Conservation (phyloP, 1,140 invertebrate genomes). For the Procambarus clarkii region DNA sequence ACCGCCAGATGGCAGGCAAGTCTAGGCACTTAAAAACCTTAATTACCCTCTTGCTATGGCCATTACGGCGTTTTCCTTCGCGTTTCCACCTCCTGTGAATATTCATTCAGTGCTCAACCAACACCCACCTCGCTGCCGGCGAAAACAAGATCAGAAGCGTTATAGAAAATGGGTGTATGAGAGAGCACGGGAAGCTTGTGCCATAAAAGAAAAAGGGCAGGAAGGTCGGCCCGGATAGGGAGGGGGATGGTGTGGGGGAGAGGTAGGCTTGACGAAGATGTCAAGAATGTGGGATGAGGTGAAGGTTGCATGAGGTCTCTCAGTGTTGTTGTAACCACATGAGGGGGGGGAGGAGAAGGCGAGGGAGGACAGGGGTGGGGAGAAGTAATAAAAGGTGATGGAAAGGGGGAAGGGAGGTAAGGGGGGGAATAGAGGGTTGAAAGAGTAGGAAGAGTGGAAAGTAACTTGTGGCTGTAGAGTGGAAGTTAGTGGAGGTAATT, state of each 20-base stretch:
- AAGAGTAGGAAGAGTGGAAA: too few species aligned
- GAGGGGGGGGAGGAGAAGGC: neutral
- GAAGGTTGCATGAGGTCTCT: constrained; percentile 28
- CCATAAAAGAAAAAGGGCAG: constrained; percentile 50
- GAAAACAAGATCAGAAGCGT: neutral
- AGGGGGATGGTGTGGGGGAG: neutral
- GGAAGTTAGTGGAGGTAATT: neutral
- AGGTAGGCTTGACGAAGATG: neutral
- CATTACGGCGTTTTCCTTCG: neutral
- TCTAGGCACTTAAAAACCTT: constrained; percentile 36
- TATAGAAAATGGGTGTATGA: constrained; percentile 50
- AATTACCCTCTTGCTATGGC: constrained; percentile 42
- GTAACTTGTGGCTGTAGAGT: too few species aligned
- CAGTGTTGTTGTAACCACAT: neutral
- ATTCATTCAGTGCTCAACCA: constrained; percentile 16
- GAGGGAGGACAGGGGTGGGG: neutral
- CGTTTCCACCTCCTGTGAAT: constrained; percentile 13
- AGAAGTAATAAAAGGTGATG: neutral
- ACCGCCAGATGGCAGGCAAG: constrained; percentile 57
- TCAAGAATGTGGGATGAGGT: constrained; percentile 33
- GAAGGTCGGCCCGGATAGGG: constrained; percentile 4
- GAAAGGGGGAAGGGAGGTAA: neutral
- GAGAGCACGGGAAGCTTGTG: constrained; percentile 57
- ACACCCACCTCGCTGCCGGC: constrained; percentile 13
- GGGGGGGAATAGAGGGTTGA: too few species aligned